Evolutionary conservation across 2,113 vertebrate genomes (phyloP), one percentile per base, ranked within the genome.

Genomic region (Larimichthys polyactis): DNA sequence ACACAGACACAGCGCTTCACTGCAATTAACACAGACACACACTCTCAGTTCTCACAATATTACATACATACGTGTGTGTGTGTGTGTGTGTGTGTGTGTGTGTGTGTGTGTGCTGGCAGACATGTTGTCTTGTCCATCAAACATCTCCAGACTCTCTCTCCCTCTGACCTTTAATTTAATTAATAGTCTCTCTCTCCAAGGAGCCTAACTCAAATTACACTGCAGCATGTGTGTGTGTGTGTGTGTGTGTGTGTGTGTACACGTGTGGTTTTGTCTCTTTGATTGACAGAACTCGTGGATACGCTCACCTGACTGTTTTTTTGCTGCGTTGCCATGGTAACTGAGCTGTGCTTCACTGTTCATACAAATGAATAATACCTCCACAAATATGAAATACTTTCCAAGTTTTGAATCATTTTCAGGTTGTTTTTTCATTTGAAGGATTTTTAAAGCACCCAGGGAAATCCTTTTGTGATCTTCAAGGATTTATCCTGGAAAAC

Each of bases 101-200:
- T 7, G 36, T 63, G 17, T 70, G 58, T 66, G 43, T 62, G 60
- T 55, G 62, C 57, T 40, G 24, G 82, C 79, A 71, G 44, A 69
- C 67, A 51, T 73, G 60, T 72, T 78, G 59, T 74, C 59, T 48
- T 75, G 80, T 79, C 87, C 71, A 73, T 90, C 85, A 83, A 58
- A 10, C 43, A 51, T 54, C 60, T 79, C 48, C 59, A 69, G 49
- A 59, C 72, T 74, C 67, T 36, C 2, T 3, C 66, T 69, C 55
- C 0, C 24, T 64, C 75, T 86, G 86, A 90, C 89, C 89, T 88
- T 90, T 86, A 70, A 20, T 79, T 86, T 88, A 90, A 88, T 88
- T 80, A 90, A 82, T 51, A 68, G 14, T 49, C 6, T 40, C 44
- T 46, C 44, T 46, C 44, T 46, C 11, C 5, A 5, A 3, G 58